Evolutionary conservation across 1,140 invertebrate species (phyloP).

Genomic region (Heliconius nattereri): DNA sequence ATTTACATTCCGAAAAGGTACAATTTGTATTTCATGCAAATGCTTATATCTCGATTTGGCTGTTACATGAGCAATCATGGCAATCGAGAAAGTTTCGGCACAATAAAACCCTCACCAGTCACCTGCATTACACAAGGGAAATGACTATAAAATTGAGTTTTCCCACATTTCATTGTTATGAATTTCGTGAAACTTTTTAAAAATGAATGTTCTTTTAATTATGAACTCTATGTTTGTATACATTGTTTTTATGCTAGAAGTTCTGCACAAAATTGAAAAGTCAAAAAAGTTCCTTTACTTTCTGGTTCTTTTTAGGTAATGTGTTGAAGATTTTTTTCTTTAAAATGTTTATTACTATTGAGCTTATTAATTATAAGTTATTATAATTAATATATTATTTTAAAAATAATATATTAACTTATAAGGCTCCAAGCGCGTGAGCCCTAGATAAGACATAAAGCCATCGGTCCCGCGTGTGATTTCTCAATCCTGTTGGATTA

Average conservation of each 20-base stretch:
- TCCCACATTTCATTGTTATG: conserved; percentile 5
- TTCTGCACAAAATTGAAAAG: neutral
- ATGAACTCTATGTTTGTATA: neutral
- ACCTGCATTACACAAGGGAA: conserved; percentile 24
- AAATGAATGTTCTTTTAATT: neutral
- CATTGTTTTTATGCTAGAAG: neutral
- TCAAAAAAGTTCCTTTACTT: too few species aligned
- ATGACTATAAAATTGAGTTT: conserved; percentile 27
- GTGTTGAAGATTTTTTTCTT: too few species aligned
- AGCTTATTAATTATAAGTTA: too few species aligned
- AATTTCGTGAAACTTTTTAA: neutral
- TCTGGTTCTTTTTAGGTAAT: too few species aligned
- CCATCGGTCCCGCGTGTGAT: too few species aligned
- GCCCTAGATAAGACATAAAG: neutral
- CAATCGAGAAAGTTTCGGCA: conserved; percentile 25
- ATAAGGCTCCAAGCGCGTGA: neutral
- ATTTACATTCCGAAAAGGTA: neutral
- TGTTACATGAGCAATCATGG: conserved; percentile 16
- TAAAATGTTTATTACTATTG: too few species aligned
- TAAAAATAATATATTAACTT: too few species aligned
- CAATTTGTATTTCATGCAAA: neutral
- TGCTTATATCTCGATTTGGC: conserved; percentile 11
- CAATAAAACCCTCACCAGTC: conserved; percentile 28
- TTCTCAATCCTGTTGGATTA: too few species aligned
- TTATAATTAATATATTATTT: too few species aligned